Base-by-base conservation (phyloP, 2,797 vertebrate genomes). In the Monodelphis domestica region DNA sequence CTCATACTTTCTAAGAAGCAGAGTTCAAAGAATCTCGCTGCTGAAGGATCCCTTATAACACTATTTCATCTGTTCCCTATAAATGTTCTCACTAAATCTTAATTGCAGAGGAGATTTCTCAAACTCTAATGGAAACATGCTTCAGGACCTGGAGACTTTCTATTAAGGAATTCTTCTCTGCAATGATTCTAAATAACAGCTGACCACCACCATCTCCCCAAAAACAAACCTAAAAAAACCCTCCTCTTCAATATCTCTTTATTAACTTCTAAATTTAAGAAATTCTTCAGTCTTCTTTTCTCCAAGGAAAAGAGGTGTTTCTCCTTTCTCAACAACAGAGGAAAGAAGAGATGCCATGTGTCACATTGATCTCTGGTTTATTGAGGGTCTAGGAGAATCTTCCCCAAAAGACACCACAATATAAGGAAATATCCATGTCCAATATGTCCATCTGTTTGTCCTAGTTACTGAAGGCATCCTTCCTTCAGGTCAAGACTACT, bases 311-410 rank as follows among this genome's bases (percentile, higher is more conserved):
- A 38, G 87, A 84, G 9, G 10, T 26, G 38, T 78, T 92, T 38
- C 38, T 94, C 21, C 45, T 52, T 84, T 92, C 88, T 84, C 38
- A 84, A 70, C 89, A 91, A 91, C 2, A 54, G 70, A 88, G 26
- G 54, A 78, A 94, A 92, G 57, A 90, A 2, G 2, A 94, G n/a
- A 89, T 89, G 88, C 91, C 24, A 84, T 30, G 53, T 94, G 91
- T 63, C 95, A 96, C 88, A 94, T 94, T 91, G 91, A 92, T 95
- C 87, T 95, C 94, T 96, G 94, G 45, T 97, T 97, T 97, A 97
- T 97, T 97, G 95, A 95, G 28, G 88, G 94, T 87, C 12, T 24
- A 93, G 94, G 70, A 93, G 89, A 88, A 54, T 55, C 59, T 93
- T 96, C 89, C 91, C 91, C 89, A 87, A 59, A 29, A 96, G 88